These are phyloP conservation scores for Poicephalus gulielmi DNA, from an alignment of 2,113 vertebrate genomes.

Conservation along the genomic window DNA sequence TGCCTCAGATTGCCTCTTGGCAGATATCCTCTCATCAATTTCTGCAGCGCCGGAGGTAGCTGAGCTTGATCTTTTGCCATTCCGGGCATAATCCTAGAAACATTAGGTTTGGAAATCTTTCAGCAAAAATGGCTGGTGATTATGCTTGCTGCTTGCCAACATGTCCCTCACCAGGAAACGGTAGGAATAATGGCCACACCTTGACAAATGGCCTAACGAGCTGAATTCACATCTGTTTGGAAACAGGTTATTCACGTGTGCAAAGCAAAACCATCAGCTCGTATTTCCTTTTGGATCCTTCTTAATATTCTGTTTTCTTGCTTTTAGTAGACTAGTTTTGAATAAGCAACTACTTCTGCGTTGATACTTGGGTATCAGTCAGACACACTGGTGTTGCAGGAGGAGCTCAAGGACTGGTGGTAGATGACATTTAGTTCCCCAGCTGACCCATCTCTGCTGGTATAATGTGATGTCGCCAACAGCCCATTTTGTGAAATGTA, in stretches of 20 bases:
- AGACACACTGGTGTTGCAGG: neutral
- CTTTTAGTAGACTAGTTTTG: neutral
- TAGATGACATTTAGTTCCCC: neutral
- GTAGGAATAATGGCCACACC: neutral
- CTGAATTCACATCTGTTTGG: neutral
- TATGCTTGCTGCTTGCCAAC: neutral
- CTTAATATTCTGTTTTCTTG: neutral
- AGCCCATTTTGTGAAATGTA: neutral
- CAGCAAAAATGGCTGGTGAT: slow-evolving; percentile 36
- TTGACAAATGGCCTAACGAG: slow-evolving; percentile 24
- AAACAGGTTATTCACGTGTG: neutral
- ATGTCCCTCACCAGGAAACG: neutral
- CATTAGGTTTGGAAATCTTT: neutral
- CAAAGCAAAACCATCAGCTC: neutral
- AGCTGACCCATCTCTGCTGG: neutral
- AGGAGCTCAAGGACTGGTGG: neutral
- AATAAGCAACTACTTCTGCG: neutral
- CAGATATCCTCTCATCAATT: neutral
- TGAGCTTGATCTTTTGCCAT: neutral
- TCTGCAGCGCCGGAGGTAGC: neutral
- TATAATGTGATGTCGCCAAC: neutral
- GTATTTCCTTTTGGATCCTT: neutral
- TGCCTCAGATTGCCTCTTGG: neutral
- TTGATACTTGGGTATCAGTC: neutral
- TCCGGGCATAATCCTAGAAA: neutral